Evolutionary conservation across 2,888 invertebrate species (phyloP), one percentile per base, ranked within the genome.

Genomic region (Chrysodeixis includens): DNA sequence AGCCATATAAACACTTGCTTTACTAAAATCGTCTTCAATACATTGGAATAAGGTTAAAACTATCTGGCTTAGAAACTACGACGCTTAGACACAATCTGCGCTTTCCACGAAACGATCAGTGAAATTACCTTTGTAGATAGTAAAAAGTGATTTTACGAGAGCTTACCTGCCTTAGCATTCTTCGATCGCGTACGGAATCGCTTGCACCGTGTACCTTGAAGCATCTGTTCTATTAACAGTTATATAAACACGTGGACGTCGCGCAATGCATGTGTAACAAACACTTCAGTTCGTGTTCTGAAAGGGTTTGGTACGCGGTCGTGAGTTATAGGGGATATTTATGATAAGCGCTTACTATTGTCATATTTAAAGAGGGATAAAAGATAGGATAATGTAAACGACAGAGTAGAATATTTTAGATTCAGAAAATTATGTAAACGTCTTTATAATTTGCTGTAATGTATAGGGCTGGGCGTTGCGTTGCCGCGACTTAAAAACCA

Each of bases 61-160:
- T 40, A 16, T 3, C 12, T 40, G 30, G 30, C 57, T 71, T 58
- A 70, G 26, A 63, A 74, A 69, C 70, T 74, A 54, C 22, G 62
- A 64, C 70, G 70, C 74, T 75, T 65, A 68, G 58, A 76, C 63
- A 73, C 74, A 73, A 78, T 79, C 78, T 79, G 70, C 75, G 73
- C 66, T 76, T 49, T 79, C 66, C 69, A 61, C 74, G 56, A 57
- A 76, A 74, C 74, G 75, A 72, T 79, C 75, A 78, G 62, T 49
- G 71, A 70, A 77, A 81, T 79, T 79, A 81, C 82, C 77, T 74
- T 66, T 75, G 69, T 68, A 73, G 79, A 79, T 76, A 79, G 76
- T 81, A 83, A 82, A 83, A 77, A 77, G 78, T 69, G 76, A 82
- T 77, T 83, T 84, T 83, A 84, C 76, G 83, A 83, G 70, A 68